Base-by-base conservation (phyloP, 2,113 vertebrate genomes). In the Hippocampus zosterae region DNA sequence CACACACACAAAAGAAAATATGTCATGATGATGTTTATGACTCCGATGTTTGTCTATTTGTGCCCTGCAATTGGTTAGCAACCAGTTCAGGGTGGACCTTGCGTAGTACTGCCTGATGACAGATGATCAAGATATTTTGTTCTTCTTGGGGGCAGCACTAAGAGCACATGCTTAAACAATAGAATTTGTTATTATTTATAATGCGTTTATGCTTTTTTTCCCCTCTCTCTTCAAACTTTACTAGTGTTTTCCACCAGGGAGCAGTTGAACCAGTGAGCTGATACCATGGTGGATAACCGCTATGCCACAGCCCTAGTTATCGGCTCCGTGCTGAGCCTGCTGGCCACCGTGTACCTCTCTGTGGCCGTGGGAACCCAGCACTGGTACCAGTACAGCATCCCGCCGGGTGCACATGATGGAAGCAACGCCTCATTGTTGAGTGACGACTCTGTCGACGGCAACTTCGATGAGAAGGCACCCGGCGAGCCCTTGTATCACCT, bases 301-400 rank as follows among this genome's bases (percentile, higher is more conserved):
- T 98, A 98, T 60, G 96, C 96, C 70, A 99, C 97, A 3, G 97
- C 97, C 0, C 87, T 99, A 64, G 96, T 99, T 33, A 99, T 99
- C 25, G 97, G 95, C 71, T 96, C 95, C 0, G 96, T 99, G 59
- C 93, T 99, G 72, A 97, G 96, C 78, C 93, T 98, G 78, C 92
- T 99, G 84, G 96, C 96, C 70, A 93, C 94, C 8, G 95, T 98
- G 67, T 99, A 99, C 80, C 93, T 99, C 77, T 96, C 95, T 0
- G 95, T 95, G 73, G 95, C 96, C 0, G 92, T 97, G 19, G 96
- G 97, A 64, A 98, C 97, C 0, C 95, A 94, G 82, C 93, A 96
- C 85, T 99, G 97, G 97, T 98, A 95, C 81, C 95, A 96, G 78
- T 99, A 96, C 87, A 93, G 85, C 78, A 94, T 90, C 67, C 90